Percentiles rank a stretch among this genome's conserved stretches.
Evolutionary conservation across 1,140 invertebrate species (phyloP).

Genomic region (Conus ventricosus): DNA sequence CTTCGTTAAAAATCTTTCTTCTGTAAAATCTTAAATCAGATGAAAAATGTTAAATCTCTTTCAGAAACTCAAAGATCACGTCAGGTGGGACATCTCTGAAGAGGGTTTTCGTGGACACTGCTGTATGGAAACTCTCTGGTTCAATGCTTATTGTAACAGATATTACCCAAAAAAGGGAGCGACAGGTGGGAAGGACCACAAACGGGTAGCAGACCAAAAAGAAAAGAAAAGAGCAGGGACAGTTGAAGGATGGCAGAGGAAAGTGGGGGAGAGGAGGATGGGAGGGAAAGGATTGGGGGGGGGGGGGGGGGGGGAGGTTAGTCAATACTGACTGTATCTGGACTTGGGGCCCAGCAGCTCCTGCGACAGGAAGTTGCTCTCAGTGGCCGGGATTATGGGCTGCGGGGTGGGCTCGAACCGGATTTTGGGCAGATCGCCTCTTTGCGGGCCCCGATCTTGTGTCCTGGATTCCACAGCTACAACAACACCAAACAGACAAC

Average conservation of each 20-base stretch:
- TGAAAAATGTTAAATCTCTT: too few relatives aligned
- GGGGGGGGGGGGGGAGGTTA: background rate
- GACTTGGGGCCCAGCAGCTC: conserved; percentile 52
- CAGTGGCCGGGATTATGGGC: conserved; percentile 59
- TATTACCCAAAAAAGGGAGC: too few relatives aligned
- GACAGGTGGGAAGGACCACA: too few relatives aligned
- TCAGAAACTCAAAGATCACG: too few relatives aligned
- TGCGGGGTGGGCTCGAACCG: conserved; percentile 63
- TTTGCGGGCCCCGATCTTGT: conserved; percentile 45
- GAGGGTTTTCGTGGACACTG: too few relatives aligned
- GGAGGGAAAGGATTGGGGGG: background rate
- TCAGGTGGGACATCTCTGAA: too few relatives aligned
- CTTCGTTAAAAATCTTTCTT: too few relatives aligned
- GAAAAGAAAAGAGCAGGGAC: background rate
- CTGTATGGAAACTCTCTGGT: too few relatives aligned
- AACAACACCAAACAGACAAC: conserved; percentile 36
- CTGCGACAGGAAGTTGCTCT: conserved; percentile 60
- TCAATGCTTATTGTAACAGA: too few relatives aligned
- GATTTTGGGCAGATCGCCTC: conserved; percentile 62
- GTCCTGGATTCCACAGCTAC: conserved; percentile 38
- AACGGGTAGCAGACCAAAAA: background rate
- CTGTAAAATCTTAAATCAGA: too few relatives aligned
- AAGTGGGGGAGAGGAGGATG: background rate
- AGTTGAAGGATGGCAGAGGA: background rate
- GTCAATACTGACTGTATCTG: conserved; percentile 31